Conservation (phyloP, 2,888 invertebrate species). For the Eucera pruinosa region DNA sequence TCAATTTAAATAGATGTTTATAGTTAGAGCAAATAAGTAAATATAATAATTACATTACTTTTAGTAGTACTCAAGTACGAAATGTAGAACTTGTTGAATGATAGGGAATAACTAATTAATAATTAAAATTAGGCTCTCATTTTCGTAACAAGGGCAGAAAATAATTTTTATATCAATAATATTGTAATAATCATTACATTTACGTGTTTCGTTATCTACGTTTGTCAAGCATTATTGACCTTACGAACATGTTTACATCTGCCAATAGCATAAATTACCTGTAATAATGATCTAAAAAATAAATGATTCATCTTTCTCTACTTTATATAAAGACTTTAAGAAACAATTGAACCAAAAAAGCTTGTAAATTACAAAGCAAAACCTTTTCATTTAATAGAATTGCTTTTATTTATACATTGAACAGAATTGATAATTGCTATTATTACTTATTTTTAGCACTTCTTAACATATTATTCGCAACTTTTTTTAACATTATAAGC, state of each 20-base stretch:
- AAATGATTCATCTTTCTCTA: conserved; percentile 46
- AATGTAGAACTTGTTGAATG: conserved; percentile 27
- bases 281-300: conserved; percentile 54
- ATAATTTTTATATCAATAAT: conserved; percentile 45
- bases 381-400: conserved; percentile 57
- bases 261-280: conserved; percentile 46
- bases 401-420: conserved; percentile 69
- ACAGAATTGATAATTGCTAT: conserved; percentile 63
- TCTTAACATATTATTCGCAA: conserved; percentile 57
- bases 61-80: conserved; percentile 38
- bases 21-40: conserved; percentile 41
- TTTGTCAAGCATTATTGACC: conserved; percentile 34
- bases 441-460: conserved; percentile 59
- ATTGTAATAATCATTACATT: conserved; percentile 49
- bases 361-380: conserved; percentile 22
- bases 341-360: conserved; percentile 2
- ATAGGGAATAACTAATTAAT: conserved; percentile 24
- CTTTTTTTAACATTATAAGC: conserved; percentile 63
- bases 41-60: conserved; percentile 39
- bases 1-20: conserved; percentile 32
- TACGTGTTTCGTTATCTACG: conserved; percentile 13
- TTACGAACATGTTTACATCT: conserved; percentile 49
- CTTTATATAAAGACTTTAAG: conserved; percentile 6
- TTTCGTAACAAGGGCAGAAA: conserved; percentile 31
- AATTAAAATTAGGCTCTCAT: conserved; percentile 18